Evolutionary conservation across 2,797 vertebrate genomes (phyloP).

Genomic region (Cirrhinus molitorella): DNA sequence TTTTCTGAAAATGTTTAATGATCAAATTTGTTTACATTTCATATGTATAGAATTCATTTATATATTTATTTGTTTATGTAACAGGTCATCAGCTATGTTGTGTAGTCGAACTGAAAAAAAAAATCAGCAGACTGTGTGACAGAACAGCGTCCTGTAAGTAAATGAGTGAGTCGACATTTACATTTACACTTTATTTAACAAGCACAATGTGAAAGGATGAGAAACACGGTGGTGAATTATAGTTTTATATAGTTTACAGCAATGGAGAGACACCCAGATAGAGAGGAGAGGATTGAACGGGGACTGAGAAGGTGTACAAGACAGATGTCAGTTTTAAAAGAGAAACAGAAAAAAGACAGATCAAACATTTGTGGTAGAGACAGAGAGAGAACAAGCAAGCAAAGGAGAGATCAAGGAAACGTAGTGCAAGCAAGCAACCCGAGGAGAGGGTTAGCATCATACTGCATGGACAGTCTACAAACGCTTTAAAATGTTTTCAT

Average conservation of each 20-base stretch:
- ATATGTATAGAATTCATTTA: background rate
- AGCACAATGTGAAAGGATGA: slow-evolving; percentile 69
- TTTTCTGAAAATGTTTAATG: background rate
- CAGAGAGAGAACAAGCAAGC: slow-evolving; percentile 22
- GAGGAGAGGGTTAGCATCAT: slow-evolving; percentile 16
- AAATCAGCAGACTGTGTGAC: background rate
- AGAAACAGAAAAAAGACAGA: background rate
- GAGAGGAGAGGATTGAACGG: background rate
- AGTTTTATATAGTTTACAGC: slow-evolving; percentile 70
- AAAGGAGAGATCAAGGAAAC: slow-evolving; percentile 31
- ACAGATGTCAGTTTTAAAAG: slow-evolving; percentile 22
- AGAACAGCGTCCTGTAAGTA: slow-evolving; percentile 12
- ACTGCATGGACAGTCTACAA: slow-evolving; percentile 61
- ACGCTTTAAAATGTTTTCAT: slow-evolving; percentile 58
- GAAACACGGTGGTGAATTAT: slow-evolving; percentile 60
- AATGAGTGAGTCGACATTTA: background rate
- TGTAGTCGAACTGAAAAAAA: background rate
- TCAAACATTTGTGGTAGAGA: slow-evolving; percentile 9
- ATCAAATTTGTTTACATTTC: no score
- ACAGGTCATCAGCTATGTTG: background rate
- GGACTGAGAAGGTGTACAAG: slow-evolving; percentile 42
- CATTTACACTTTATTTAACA: slow-evolving; percentile 71
- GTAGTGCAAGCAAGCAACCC: slow-evolving; percentile 14
- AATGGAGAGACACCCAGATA: slow-evolving; percentile 35
- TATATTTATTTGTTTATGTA: background rate